Evolutionary conservation across 2,113 vertebrate species (phyloP), one percentile per base, ranked within the genome.

Genomic region (Pteronura brasiliensis): DNA sequence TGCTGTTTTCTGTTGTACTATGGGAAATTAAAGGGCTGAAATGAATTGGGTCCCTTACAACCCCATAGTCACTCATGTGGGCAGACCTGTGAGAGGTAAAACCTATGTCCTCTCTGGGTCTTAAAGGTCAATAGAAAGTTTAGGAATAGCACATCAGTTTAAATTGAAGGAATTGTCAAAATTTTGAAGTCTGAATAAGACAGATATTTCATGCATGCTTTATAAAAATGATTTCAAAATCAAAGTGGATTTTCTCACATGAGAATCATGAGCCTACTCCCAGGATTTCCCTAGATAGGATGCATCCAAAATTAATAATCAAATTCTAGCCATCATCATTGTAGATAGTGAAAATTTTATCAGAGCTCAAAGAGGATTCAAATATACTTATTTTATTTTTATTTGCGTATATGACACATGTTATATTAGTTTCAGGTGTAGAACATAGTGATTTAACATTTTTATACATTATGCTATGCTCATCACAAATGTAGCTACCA

Each of bases 1-100:
- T 92, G 94, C 96, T 98, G 97, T 98, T 98, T 99, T 98, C 96
- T 98, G 65, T 95, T 98, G 85, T 98, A 98, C 98, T 98, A 98
- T 15, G 12, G 97, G 96, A 98, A 99, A 98, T 98, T 98, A 99
- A 98, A 98, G 96, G 97, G 90, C 97, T 98, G 97, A 98, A 98
- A 98, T 98, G 97, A 98, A 97, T 88, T 95, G 55, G 84, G 85
- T 98, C 81, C 42, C 10, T 69, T 10, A 59, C 52, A 92, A 55
- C 23, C 27, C 21, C 31, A 17, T 21, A 95, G 86, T 96, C 63
- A 96, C 96, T 98, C 96, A 95, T 95, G 98, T 98, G 95, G 92
- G 93, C 97, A 98, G 98, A 97, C 7, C 84, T 98, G 95, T 59
- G 65, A 67, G 94, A 96, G 93, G 97, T 88, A 98, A 98, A 47